Conservation (phyloP, 2,797 vertebrate genomes). For the Molossus molossus region DNA sequence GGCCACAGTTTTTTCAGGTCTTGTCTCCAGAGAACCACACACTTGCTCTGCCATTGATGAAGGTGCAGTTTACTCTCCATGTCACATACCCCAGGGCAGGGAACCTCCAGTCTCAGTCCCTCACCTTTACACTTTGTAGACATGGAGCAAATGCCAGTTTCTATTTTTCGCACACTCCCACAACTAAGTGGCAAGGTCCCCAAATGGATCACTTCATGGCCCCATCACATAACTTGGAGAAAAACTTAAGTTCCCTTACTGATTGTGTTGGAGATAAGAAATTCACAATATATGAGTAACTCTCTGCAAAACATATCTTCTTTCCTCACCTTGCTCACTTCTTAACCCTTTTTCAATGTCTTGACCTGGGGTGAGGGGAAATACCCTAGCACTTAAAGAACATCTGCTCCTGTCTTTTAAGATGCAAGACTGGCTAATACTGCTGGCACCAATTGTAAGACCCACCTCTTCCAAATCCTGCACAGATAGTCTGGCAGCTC, state of each 20-base stretch:
- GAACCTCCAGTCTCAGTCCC: not conserved
- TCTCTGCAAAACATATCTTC: not conserved
- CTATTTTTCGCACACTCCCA: not conserved
- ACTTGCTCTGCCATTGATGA: not conserved
- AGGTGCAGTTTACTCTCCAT: not conserved
- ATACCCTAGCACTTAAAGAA: not conserved
- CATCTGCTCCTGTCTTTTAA: not conserved
- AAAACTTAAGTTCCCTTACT: not conserved
- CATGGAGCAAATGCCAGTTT: not conserved
- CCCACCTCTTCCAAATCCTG: not conserved
- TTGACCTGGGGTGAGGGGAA: not conserved
- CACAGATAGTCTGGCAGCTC: not conserved
- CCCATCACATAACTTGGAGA: not conserved
- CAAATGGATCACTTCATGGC: not conserved
- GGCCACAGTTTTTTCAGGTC: not conserved
- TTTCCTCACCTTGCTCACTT: not conserved
- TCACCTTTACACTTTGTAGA: not conserved
- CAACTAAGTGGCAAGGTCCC: not conserved
- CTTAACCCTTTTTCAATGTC: not conserved
- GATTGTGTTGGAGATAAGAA: not conserved
- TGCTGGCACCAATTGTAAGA: not conserved
- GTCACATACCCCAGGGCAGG: not conserved
- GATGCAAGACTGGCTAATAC: not conserved
- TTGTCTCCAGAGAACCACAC: not conserved
- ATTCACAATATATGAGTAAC: not conserved